Base-by-base conservation (phyloP, 2,797 vertebrate genomes). In the Scarus forsteni region DNA sequence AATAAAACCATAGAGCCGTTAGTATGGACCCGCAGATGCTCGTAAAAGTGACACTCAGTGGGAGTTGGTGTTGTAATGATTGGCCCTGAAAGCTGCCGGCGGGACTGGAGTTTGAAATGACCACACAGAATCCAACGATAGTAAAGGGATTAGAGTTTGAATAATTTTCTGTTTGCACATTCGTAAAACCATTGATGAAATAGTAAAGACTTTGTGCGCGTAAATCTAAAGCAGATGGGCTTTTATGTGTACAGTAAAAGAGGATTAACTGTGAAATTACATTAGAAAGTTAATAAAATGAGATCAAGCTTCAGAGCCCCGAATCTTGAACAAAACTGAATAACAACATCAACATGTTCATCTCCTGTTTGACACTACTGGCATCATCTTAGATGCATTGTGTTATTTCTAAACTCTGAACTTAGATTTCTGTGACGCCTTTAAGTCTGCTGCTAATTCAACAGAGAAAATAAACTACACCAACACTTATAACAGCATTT, bases 1-100 rank as follows among this genome's bases (percentile, higher is more conserved):
- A 58, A 51, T 8, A 63, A 75, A 83, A 60, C 75, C 38, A 66
- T 34, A 19, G 27, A 62, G 53, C 42, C 56, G 59, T 53, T 55
- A 51, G 70, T 52, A 56, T 36, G 55, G 36, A 71, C 58, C 63
- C 43, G 50, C 53, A 36, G 56, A 62, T 53, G 39, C 50, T 69
- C 55, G 75, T 72, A 49, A 36, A 59, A 61, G 51, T 49, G 67
- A 79, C 53, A 62, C 67, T 48, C 45, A 36, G 36, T 7, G 39
- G 5, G 36, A 55, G 46, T 34, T 16, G 8, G 52, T 38, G 44
- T 75, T 66, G 19, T 54, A 55, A 54, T 53, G 46, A 8, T 34
- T 58, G 27, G 39, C 56, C 45, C 14, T 34, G 5, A 38, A 14
- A 34, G 14, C 48, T 14, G 10, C 4, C 36, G 54, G n/a, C 73